Evolutionary conservation across 2,888 invertebrate species (phyloP).

Genomic region (Tetranychus piercei): DNA sequence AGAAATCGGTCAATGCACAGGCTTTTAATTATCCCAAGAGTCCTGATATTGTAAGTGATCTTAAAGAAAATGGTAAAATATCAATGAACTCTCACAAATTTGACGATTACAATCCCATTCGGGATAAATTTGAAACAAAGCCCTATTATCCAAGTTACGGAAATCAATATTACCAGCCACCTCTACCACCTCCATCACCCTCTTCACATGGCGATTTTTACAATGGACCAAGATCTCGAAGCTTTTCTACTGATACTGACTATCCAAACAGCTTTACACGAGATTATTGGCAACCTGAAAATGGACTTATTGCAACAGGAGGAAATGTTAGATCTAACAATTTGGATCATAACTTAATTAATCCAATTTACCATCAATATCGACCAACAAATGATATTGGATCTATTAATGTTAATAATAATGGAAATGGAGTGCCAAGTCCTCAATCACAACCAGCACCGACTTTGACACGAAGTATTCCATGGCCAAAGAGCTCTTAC

Average conservation of each 20-base stretch:
- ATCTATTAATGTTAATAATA: background rate
- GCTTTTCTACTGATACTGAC: background rate
- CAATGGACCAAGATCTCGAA: background rate
- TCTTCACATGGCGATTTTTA: background rate
- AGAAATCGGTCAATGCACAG: background rate
- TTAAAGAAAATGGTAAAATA: background rate
- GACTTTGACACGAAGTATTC: background rate
- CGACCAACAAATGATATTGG: background rate
- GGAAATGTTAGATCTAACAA: background rate
- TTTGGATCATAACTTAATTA: background rate
- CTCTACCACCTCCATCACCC: background rate
- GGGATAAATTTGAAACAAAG: background rate
- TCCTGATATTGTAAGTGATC: conserved; percentile 1
- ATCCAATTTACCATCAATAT: background rate
- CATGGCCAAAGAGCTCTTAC: background rate
- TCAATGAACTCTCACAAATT: background rate
- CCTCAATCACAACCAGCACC: background rate
- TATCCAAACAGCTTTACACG: background rate
- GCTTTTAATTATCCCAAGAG: conserved; percentile 13
- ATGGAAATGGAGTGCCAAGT: background rate
- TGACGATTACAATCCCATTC: background rate
- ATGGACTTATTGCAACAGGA: background rate
- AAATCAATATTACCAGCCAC: background rate
- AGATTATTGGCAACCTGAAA: background rate
- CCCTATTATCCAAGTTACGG: background rate